Conservation (phyloP, 2,797 vertebrate species). For the Poeciliopsis gracilis region DNA sequence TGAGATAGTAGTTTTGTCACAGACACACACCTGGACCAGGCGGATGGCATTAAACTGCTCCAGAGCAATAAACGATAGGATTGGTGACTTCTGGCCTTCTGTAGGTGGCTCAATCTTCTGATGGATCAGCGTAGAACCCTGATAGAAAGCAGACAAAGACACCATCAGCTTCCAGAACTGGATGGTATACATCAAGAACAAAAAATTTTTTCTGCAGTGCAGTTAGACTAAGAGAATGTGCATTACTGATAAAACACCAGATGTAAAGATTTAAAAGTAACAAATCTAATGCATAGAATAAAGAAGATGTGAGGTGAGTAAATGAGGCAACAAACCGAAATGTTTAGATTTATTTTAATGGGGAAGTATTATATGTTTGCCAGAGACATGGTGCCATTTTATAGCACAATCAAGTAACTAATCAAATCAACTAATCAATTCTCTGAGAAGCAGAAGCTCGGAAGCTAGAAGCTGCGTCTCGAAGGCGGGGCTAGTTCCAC, state of each 20-base stretch:
- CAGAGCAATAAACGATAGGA: slow-evolving; percentile 88
- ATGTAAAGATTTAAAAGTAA: neutral
- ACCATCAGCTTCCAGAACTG: neutral
- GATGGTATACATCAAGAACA: neutral
- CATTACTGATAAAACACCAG: neutral
- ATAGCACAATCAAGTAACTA: no score
- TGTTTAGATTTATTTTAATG: neutral
- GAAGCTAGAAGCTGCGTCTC: no score
- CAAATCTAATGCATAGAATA: neutral
- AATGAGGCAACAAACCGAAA: neutral
- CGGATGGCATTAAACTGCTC: slow-evolving; percentile 92
- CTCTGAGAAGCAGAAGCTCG: no score
- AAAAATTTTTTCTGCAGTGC: neutral
- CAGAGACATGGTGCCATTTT: no score
- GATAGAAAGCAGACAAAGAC: slow-evolving; percentile 18
- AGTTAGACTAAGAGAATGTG: neutral
- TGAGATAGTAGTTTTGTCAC: neutral
- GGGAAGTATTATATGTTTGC: no score
- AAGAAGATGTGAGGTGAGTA: neutral
- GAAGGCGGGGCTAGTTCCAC: no score
- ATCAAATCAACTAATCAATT: no score
- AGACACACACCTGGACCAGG: slow-evolving; percentile 84
- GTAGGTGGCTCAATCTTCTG: slow-evolving; percentile 89
- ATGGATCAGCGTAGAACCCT: slow-evolving; percentile 94
- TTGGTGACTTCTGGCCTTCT: slow-evolving; percentile 87